Base-by-base conservation (phyloP, 1,140 invertebrate species). In the Zaprionus taronus region DNA sequence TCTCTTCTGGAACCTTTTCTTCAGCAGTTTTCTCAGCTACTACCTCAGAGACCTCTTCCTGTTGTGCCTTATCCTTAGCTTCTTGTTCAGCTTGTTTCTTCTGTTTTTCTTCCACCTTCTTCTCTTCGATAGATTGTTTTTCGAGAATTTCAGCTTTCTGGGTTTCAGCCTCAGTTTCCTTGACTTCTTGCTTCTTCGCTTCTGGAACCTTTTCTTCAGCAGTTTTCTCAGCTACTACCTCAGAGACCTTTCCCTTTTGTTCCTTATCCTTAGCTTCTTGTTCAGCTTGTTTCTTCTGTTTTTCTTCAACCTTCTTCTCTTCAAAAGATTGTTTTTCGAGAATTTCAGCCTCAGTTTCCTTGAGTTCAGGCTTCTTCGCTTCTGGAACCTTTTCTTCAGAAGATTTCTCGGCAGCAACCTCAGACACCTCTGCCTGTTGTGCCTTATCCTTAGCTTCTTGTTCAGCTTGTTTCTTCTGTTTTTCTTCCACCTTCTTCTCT, bases 351-450 rank as follows among this genome's bases (percentile, higher is more conserved):
- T 72, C 63, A 15, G 51, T 5, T 2, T 80, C 69, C 12, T 36
- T 70, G 1, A 44, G 2, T n/a, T 53, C 66, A 4, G 72, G 11
- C 22, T 67, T 67, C 14, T 64, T 62, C 2, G 15, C 5, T 17
- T 68, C 74, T 2, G 57, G 22, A 14, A 61, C 38, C 5, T 53
- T 47, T 38, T 82, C 74, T 55, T 78, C 66, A 31, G 63, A 17
- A 22, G 63, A 6, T 24, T 82, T 68, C 11, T 77, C 77, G 0
- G 66, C 47, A 17, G 1, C 20, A 1, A 82, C 47, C 26, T 74
- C 63, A 9, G 78, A 79, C 36, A 62, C 67, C 71, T 85, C 78
- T 17, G 17, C 72, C 14, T 68, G 67, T 36, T 77, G 62, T 4
- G 62, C 22, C 41, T 77, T 72, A 26, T 72, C 22, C 11, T 38